Evolutionary conservation across 2,797 vertebrate species (phyloP).

Genomic region (Miichthys miiuy): DNA sequence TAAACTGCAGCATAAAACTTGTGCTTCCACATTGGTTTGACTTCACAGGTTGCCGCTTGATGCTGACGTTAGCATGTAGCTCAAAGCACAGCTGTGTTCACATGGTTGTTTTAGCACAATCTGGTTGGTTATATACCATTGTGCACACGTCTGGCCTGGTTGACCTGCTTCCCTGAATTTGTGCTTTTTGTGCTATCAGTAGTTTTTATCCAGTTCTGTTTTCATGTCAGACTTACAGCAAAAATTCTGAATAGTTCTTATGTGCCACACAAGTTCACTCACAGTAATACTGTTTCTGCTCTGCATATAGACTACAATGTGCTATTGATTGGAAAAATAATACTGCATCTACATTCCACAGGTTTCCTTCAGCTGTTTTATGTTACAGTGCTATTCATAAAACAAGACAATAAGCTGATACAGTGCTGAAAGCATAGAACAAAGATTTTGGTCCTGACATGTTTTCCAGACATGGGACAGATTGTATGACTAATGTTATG

Average conservation of each 20-base stretch:
- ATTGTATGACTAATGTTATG: slow-evolving; percentile 25
- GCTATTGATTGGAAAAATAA: slow-evolving; percentile 22
- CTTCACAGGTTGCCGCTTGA: not conserved
- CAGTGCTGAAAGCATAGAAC: slow-evolving; percentile 21
- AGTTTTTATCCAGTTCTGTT: not conserved
- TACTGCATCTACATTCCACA: slow-evolving; percentile 19
- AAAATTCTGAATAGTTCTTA: not conserved
- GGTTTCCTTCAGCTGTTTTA: slow-evolving; percentile 27
- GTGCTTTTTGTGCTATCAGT: not conserved
- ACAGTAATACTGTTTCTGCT: slow-evolving; percentile 22
- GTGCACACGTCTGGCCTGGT: not conserved
- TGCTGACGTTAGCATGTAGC: not conserved
- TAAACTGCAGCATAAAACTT: not conserved
- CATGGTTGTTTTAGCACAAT: not conserved
- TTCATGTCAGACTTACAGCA: not conserved
- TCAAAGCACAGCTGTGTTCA: not conserved
- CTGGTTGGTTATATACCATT: not conserved
- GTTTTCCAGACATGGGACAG: slow-evolving; percentile 19
- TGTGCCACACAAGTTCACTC: not conserved
- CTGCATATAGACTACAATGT: slow-evolving; percentile 31
- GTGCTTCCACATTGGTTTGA: too few relatives aligned
- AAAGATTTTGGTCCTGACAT: slow-evolving; percentile 6
- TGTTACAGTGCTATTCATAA: slow-evolving; percentile 28
- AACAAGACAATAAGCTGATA: slow-evolving; percentile 16
- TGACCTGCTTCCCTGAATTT: not conserved